Evolutionary conservation across 2,888 invertebrate species (phyloP).

Genomic region (Hypsopygia costalis): DNA sequence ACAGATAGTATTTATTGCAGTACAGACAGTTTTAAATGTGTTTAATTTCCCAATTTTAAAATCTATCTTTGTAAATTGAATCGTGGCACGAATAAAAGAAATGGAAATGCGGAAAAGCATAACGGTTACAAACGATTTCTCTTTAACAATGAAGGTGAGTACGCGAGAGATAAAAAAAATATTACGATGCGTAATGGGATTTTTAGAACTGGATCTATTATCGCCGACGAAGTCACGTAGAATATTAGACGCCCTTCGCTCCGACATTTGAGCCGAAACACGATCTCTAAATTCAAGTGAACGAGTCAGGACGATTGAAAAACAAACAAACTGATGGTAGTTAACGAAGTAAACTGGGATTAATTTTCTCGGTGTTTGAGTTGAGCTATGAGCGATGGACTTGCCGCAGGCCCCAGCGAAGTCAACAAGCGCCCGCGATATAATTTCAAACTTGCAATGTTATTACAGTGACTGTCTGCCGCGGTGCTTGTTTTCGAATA

Average conservation of each 20-base stretch:
- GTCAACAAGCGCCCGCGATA: slow-evolving; percentile 39
- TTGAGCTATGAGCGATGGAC: slow-evolving; percentile 48
- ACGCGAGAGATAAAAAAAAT: slow-evolving; percentile 44
- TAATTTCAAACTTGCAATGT: slow-evolving; percentile 48
- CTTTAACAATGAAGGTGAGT: slow-evolving; percentile 48
- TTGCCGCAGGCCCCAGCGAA: slow-evolving; percentile 30
- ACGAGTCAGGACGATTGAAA: slow-evolving; percentile 34
- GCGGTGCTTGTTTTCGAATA: slow-evolving; percentile 23
- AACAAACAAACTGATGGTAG: slow-evolving; percentile 39
- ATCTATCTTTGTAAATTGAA: slow-evolving; percentile 8
- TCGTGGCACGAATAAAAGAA: slow-evolving; percentile 30
- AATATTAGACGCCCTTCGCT: slow-evolving; percentile 60
- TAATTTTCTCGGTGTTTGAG: slow-evolving; percentile 55
- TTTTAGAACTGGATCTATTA: slow-evolving; percentile 53
- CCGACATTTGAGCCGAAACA: slow-evolving; percentile 36
- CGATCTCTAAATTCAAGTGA: slow-evolving; percentile 39
- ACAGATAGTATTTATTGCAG: slow-evolving; percentile 13
- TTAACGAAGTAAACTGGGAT: slow-evolving; percentile 51
- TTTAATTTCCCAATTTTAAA: slow-evolving; percentile 11
- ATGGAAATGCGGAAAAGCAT: slow-evolving; percentile 54
- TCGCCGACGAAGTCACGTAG: slow-evolving; percentile 64
- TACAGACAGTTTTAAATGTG: not conserved
- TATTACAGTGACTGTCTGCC: slow-evolving; percentile 36
- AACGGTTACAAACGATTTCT: slow-evolving; percentile 65
- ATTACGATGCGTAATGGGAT: slow-evolving; percentile 58